Base-by-base conservation (phyloP, 2,113 vertebrate genomes). In the Hyperopisus bebe region DNA sequence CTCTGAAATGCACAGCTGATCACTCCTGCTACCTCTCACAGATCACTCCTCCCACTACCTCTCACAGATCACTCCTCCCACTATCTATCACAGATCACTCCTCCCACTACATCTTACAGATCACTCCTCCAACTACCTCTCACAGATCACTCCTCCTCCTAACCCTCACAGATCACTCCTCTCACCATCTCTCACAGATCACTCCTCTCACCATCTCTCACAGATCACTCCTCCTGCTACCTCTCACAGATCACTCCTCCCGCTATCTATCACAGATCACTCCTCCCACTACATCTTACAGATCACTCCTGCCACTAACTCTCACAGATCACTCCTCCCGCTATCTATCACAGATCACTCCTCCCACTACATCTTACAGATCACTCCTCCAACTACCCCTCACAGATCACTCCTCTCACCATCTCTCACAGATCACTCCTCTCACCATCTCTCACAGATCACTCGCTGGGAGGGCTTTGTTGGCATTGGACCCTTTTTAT, bases 141-240 rank as follows among this genome's bases (percentile, higher is more conserved):
- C 70, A 77, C n/a, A 35, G 70, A 13, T 74, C 10, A 15, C 21
- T 35, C 9, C 24, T 62, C 58, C 24, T 2, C 0, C 55, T n/a
- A 0, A 0, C 10, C 13, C 66, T 31, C 27, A 74, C 27, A 13
- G 27, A 11, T 74, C n/a, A 35, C 21, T 31, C 9, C 55, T 62
- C 21, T 2, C 2, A 2, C 55, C 4, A 4, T 53, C 58, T n/a
- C n/a, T 10, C 58, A 66, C 27, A 15, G 3, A 13, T 77, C 27
- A 17, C 9, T 35, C 10, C 19, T 55, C 5, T 0, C 1, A 0
- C 53, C 0, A 7, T 1, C 21, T 24, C 5, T 70, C 27, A 27
- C 2, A 10, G 9, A 70, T 70, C 2, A 27, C 62, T 66, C 62
- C 13, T 51, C 3, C 0, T 1, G 0, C 24, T 0, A 0, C 0